These are phyloP conservation scores for Rhincodon typus DNA, from an alignment of 2,797 vertebrate genomes.

Conservation along the genomic window DNA sequence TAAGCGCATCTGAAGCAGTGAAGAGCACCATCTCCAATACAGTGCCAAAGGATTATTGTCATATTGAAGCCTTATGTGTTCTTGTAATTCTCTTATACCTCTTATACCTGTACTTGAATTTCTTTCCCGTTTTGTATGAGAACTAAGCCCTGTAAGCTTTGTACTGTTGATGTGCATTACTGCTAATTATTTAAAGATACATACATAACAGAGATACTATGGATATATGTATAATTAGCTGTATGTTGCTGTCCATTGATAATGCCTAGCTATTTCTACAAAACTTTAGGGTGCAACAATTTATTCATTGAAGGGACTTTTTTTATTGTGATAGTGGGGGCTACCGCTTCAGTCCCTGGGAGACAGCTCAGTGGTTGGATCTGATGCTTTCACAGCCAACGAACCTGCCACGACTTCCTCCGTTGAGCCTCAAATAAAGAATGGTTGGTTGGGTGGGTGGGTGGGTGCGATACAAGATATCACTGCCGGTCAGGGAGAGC, in stretches of 20 bases:
- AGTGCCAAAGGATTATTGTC: constrained; percentile 27
- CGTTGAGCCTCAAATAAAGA: not conserved
- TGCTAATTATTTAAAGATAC: constrained; percentile 19
- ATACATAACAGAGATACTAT: too few relatives aligned
- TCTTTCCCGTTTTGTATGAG: constrained; percentile 18
- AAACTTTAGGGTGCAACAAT: constrained; percentile 17
- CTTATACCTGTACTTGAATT: not conserved
- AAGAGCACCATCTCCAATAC: constrained; percentile 11
- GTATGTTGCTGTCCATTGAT: not conserved
- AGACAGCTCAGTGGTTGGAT: too few relatives aligned
- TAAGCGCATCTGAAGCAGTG: not conserved
- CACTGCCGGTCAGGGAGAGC: not conserved
- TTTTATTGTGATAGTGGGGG: not conserved
- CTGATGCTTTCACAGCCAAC: not conserved
- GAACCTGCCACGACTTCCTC: not conserved
- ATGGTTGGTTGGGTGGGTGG: not conserved
- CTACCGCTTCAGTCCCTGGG: not conserved
- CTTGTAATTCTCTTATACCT: constrained; percentile 25
- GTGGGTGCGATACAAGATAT: not conserved
- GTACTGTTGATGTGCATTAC: constrained; percentile 12
- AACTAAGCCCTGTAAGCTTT: not conserved
- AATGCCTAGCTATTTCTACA: not conserved
- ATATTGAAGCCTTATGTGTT: constrained; percentile 19
- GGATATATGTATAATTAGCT: constrained; percentile 25
- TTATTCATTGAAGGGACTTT: not conserved